Conservation (phyloP, 2,888 invertebrate genomes). For the Rhabditophanes sp. region DNA sequence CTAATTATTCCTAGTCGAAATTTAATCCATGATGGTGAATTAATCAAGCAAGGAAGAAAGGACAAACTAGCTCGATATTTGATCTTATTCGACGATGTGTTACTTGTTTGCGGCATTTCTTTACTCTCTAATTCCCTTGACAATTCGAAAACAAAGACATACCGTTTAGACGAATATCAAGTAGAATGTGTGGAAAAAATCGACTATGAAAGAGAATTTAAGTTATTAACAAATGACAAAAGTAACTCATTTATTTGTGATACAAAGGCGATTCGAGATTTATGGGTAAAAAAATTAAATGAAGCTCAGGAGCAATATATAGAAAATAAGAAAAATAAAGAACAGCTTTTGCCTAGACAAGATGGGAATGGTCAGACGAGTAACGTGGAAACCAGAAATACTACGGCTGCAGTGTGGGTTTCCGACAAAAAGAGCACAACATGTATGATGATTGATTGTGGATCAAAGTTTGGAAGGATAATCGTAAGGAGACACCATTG, state of each 20-base stretch:
- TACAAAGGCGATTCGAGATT: conserved; percentile 14
- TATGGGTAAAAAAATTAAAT: conserved; percentile 12
- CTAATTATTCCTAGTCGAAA: conserved; percentile 20
- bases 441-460: conserved; percentile 61
- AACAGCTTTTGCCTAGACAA: too few species aligned
- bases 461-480: conserved; percentile 62
- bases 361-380: too few species aligned
- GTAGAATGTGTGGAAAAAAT: too few species aligned
- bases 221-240: conserved; percentile 13
- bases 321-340: too few species aligned
- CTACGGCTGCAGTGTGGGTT: conserved; percentile 61
- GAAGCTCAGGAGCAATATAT: conserved; percentile 7
- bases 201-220: conserved; percentile 16
- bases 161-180: too few species aligned
- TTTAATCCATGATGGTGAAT: conserved; percentile 25
- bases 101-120: conserved; percentile 2
- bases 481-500: conserved; percentile 67
- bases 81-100: conserved; percentile 13
- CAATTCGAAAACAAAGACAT: conserved; percentile 27
- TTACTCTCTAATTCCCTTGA: conserved; percentile 2
- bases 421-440: conserved; percentile 62
- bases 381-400: too few species aligned
- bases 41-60: conserved; percentile 32
- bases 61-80: conserved; percentile 24
- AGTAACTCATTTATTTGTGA: conserved; percentile 17